Conservation (phyloP, 2,888 invertebrate genomes). For the Melanargia galathea region DNA sequence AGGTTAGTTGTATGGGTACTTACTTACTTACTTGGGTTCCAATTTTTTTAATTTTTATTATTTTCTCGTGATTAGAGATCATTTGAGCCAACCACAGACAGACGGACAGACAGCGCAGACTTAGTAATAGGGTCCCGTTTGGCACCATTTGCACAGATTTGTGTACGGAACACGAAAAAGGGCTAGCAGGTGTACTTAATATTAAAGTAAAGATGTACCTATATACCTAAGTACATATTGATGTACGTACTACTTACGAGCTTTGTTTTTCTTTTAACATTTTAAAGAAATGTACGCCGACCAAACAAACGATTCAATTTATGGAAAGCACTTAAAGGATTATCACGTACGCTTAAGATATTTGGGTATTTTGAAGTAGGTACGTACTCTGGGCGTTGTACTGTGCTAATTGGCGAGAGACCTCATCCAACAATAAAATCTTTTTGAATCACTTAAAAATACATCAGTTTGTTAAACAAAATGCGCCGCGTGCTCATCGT, state of each 20-base stretch:
- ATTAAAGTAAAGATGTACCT: no score
- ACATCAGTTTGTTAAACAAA: constrained; percentile 66
- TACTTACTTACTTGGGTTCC: no score
- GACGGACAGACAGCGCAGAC: no score
- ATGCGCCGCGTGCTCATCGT: constrained; percentile 42
- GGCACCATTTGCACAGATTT: no score
- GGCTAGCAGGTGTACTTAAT: no score
- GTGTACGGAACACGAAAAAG: no score
- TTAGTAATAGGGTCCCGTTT: no score
- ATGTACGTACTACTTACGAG: not conserved
- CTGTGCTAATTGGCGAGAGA: constrained; percentile 62
- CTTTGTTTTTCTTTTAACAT: not conserved
- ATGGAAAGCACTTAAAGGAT: constrained; percentile 56
- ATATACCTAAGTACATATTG: no score
- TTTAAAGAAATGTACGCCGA: constrained; percentile 32
- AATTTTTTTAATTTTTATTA: no score
- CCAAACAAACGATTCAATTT: constrained; percentile 54
- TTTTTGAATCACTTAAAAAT: constrained; percentile 68
- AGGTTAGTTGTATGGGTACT: no score
- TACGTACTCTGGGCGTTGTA: constrained; percentile 42
- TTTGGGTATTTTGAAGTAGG: constrained; percentile 48
- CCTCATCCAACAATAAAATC: constrained; percentile 49
- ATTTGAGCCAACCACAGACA: no score
- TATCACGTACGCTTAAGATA: constrained; percentile 51
- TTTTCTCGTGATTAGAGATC: no score